Evolutionary conservation across 2,888 invertebrate genomes (phyloP).

Genomic region (Drosophila gaucha): DNA sequence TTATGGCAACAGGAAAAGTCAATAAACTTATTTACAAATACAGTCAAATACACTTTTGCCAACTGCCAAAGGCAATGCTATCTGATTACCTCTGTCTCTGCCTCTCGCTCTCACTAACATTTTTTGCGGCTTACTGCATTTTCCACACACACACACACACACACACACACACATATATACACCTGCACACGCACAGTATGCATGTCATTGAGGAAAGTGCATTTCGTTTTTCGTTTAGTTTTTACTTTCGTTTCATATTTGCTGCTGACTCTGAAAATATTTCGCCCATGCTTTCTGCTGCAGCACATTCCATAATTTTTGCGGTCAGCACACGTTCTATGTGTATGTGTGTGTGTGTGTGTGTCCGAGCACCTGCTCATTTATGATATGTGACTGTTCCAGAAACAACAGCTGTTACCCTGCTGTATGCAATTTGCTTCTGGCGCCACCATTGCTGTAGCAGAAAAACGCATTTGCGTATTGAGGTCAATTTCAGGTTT

Average conservation of each 20-base stretch:
- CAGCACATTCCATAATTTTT: conserved; percentile 30
- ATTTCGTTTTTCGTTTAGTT: conserved; percentile 35
- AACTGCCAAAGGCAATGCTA: conserved; percentile 4
- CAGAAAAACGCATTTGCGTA: conserved; percentile 24
- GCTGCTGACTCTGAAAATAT: conserved; percentile 28
- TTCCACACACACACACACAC: not conserved
- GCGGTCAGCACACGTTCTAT: conserved; percentile 5
- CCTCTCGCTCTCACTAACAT: not conserved
- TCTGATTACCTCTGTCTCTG: too few relatives aligned
- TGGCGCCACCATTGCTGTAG: conserved; percentile 16
- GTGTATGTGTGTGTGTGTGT: conserved; percentile 16
- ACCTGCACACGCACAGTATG: not conserved
- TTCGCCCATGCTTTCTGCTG: conserved; percentile 28
- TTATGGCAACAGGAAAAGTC: conserved; percentile 32
- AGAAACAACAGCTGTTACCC: conserved; percentile 38
- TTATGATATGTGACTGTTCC: conserved; percentile 41
- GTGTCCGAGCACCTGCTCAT: conserved; percentile 21
- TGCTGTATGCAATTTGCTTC: not conserved
- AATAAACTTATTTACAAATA: conserved; percentile 23
- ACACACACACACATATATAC: not conserved
- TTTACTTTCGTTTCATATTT: conserved; percentile 41
- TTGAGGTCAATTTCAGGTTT: conserved; percentile 27
- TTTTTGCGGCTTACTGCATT: conserved; percentile 10
- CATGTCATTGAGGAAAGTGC: conserved; percentile 28
- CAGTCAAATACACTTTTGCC: conserved; percentile 1